Evolutionary conservation across 2,888 invertebrate species (phyloP), one percentile per base, ranked within the genome.

Genomic region (Drosophila kokeensis): DNA sequence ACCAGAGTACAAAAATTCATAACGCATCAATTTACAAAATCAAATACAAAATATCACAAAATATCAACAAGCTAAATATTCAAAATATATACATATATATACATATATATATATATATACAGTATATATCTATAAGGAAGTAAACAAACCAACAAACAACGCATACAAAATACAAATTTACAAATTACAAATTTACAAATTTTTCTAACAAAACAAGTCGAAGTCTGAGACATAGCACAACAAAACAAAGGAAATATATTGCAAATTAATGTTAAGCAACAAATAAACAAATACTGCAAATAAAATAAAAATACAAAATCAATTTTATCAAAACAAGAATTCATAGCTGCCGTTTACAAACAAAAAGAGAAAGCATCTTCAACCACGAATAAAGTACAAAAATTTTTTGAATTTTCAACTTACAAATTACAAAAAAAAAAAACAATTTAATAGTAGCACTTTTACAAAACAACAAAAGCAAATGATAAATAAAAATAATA

Each of bases 161-260:
- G 81, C 86, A 89, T 81, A 90, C 87, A 82, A 82, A 82, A 85
- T 85, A 88, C 87, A 88, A 88, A 79, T 79, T 79, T 79, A 83
- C 86, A 84, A 87, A 90, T 80, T 84, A 88, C 87, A 90, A 91
- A 91, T 84, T 90, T 91, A 89, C 83, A 83, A 81, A 82, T 76
- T 79, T 78, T 79, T 79, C 69, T 79, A 81, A 59, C 40, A 76
- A 73, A 34, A 61, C 53, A 81, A 76, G 79, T 78, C 75, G 74
- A 80, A 83, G 79, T 77, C 82, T 82, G 82, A 82, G 76, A 67
- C 77, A 72, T 57, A 76, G 63, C 66, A 73, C n/a, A 73, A 71
- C 55, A 62, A 30, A 65, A 54, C 48, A 60, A 52, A 54, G 49
- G 59, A 52, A 59, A 18, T 49, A 67, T 38, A 68, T 52, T 57